Evolutionary conservation across 1,140 invertebrate species (phyloP).

Genomic region (Andricus grossulariae): DNA sequence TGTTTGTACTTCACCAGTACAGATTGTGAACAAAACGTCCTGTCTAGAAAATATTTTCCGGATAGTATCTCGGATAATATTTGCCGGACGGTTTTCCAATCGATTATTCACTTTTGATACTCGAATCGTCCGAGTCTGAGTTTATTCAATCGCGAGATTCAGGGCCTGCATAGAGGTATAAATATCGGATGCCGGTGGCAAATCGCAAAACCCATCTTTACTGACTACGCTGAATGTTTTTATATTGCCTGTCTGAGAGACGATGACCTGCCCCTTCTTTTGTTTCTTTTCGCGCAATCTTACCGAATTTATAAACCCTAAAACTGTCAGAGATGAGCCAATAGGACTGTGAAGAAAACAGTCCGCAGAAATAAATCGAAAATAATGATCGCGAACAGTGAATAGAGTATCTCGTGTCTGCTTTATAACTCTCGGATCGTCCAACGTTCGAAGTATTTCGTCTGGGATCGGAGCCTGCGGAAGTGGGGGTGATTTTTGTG

Average conservation of each 20-base stretch:
- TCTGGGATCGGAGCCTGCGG: not conserved
- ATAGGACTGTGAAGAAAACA: not conserved
- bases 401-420: not conserved
- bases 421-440: not conserved
- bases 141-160: not conserved
- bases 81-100: not conserved
- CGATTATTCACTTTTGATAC: not conserved
- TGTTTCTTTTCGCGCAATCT: not conserved
- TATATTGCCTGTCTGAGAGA: not conserved
- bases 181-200: not conserved
- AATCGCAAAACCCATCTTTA: not conserved
- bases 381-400: not conserved
- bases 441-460: not conserved
- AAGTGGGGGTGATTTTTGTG: not conserved
- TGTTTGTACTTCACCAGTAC: not conserved
- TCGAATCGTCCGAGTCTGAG: not conserved
- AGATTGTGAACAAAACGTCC: not conserved
- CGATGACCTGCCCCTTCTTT: not conserved
- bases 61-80: not conserved
- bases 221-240: not conserved
- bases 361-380: not conserved
- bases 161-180: not conserved
- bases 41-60: not conserved
- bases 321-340: not conserved
- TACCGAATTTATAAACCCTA: not conserved